Base-by-base conservation (phyloP, 2,888 invertebrate species). In the Villa cingulata region DNA sequence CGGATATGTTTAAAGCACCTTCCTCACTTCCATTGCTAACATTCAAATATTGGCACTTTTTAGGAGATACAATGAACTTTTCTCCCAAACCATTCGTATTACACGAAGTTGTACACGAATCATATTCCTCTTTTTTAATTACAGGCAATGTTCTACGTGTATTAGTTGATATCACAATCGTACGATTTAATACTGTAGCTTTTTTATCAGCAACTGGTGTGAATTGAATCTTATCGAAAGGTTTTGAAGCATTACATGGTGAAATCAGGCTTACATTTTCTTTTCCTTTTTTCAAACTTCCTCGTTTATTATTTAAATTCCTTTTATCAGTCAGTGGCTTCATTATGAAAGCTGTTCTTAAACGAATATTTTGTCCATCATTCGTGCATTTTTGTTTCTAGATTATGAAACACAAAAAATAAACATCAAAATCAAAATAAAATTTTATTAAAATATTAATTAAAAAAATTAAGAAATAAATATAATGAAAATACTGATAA, bases 271-370 rank as follows among this genome's bases (percentile, higher is more conserved):
- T 23, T 7, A 23, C 4, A 23, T 23, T 23, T 23, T 23, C 23
- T 23, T 23, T 23, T 23, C 7, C 23, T 23, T 23, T 23, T 23
- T 23, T 7, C 23, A 43, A 43, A 18, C n/a, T n/a, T n/a, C 2
- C 12, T 32, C 29, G 68, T 68, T 0, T 67, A 60, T 54, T 71
- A 70, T 10, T 65, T 63, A 52, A 64, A 63, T 12, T 70, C 51
- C 50, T 71, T 41, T 43, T 48, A 42, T 55, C 54, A 20, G 59
- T 68, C 36, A 68, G 69, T 4, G 68, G 62, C 54, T 66, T 70
- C 1, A 68, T 54, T 37, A 63, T 64, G 40, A 39, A 34, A 34
- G 36, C 20, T 18, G 19, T 6, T 15, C 41, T 51, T n/a, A 45
- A 19, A 38, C 53, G 29, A 27, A 9, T 27, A 27, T 27, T 27